Conservation (phyloP, 2,797 vertebrate species). For the Mionectes olivaceus region DNA sequence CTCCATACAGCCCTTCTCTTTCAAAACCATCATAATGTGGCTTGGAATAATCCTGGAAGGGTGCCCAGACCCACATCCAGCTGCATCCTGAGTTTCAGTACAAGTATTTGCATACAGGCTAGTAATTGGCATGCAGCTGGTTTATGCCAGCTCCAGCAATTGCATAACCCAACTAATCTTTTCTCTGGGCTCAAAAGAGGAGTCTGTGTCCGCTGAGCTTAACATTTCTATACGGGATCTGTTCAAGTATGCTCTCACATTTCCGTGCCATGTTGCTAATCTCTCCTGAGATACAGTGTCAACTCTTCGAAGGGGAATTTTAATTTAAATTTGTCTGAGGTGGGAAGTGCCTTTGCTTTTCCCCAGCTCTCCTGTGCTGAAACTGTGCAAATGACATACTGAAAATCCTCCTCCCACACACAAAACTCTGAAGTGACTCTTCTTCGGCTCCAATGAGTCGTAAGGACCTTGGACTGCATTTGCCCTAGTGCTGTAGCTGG, state of each 20-base stretch:
- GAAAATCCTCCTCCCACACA: background rate
- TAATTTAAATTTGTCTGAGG: constrained; percentile 28
- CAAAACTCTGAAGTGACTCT: background rate
- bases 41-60: constrained; percentile 53
- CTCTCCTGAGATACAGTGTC: background rate
- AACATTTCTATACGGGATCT: constrained; percentile 15
- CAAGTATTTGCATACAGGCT: constrained; percentile 33
- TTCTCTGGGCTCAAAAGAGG: background rate
- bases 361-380: background rate
- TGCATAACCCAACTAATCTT: constrained; percentile 50
- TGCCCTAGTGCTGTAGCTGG: background rate
- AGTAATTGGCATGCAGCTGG: constrained; percentile 53
- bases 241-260: background rate
- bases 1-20: constrained; percentile 29
- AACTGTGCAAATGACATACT: fast-evolving
- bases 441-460: fast-evolving
- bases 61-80: constrained; percentile 52
- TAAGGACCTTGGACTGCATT: background rate
- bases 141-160: constrained; percentile 46
- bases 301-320: background rate
- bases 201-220: constrained; percentile 15
- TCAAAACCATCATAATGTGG: constrained; percentile 58
- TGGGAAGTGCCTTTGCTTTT: background rate
- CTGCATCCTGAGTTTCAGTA: constrained; percentile 55
- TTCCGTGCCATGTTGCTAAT: background rate